Evolutionary conservation across 2,113 vertebrate genomes (phyloP).

Genomic region (Hyaena hyaena): DNA sequence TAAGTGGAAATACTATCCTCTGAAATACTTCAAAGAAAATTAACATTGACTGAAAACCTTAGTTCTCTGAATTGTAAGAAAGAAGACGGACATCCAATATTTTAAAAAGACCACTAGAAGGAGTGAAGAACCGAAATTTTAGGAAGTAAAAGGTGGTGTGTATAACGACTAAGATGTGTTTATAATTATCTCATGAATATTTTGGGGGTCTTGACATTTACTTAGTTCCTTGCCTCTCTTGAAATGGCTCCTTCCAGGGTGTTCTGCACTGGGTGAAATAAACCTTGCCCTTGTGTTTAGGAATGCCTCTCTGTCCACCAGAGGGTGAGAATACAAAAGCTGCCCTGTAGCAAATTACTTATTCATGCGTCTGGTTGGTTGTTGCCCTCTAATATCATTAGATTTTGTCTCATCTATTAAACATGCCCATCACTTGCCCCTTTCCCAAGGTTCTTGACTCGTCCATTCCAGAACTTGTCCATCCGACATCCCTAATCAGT

Average conservation of each 20-base stretch:
- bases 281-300: not conserved
- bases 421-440: conserved; percentile 47
- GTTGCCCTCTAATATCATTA: conserved; percentile 54
- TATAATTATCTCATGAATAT: not conserved
- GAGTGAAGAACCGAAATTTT: not conserved
- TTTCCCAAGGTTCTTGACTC: conserved; percentile 16
- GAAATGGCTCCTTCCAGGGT: not conserved
- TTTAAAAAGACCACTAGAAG: conserved; percentile 29
- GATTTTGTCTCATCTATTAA: conserved; percentile 66
- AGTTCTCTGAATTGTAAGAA: conserved; percentile 21
- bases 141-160: conserved; percentile 23
- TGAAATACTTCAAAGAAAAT: conserved; percentile 57
- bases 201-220: not conserved
- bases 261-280: not conserved
- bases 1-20: conserved; percentile 53
- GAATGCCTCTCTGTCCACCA: not conserved
- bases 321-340: not conserved
- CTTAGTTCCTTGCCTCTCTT: not conserved
- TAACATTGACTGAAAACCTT: conserved; percentile 63
- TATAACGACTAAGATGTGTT: not conserved
- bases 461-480: not conserved
- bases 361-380: conserved; percentile 64
- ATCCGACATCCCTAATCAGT: not conserved
- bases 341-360: conserved; percentile 49
- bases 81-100: conserved; percentile 12